Conservation (phyloP, 2,113 vertebrate genomes). For the Sinocyclocheilus anshuiensis region DNA sequence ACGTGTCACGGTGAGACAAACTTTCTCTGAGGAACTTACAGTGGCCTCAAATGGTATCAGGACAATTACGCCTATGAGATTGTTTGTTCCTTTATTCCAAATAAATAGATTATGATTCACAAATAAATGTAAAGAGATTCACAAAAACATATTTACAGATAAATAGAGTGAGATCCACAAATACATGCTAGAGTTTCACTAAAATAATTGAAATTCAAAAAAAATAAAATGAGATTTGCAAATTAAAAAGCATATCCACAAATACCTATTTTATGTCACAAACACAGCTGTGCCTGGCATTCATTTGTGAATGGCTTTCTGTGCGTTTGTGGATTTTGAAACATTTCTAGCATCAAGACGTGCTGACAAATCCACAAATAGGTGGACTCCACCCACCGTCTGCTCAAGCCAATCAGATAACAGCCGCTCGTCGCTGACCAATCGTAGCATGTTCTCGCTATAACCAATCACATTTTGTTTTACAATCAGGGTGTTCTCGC, state of each 20-base stretch:
- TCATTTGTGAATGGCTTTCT: no score
- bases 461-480: background rate
- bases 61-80: background rate
- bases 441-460: background rate
- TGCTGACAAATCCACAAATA: no score
- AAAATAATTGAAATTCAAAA: no score
- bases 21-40: background rate
- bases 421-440: background rate
- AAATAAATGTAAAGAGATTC: background rate
- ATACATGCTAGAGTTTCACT: no score
- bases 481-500: background rate
- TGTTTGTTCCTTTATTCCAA: background rate
- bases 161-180: background rate
- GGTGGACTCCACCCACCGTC: no score
- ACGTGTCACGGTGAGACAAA: slow-evolving; percentile 88
- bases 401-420: background rate
- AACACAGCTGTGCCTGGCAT: no score
- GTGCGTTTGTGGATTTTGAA: no score
- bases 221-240: no score
- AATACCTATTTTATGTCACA: no score
- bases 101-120: background rate
- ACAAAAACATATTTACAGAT: background rate
- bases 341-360: no score
- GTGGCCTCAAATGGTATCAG: background rate
- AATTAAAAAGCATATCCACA: no score